A percentile compares a stretch with the other conserved stretches of the same genome.
Conservation (phyloP, 2,797 vertebrate species). For the Acomys russatus region DNA sequence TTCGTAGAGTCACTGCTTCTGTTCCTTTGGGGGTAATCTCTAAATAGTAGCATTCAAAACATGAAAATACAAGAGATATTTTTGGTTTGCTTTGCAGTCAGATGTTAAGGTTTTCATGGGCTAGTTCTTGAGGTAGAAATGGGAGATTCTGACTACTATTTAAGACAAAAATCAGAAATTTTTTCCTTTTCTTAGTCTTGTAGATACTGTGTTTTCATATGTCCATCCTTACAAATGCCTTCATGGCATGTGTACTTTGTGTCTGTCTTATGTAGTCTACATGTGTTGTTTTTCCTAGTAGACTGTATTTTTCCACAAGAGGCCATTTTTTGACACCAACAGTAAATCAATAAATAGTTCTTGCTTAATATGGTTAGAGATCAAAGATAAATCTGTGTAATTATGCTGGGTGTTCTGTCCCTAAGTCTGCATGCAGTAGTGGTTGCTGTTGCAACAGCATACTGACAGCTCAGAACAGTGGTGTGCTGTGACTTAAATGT, state of each 20-base stretch:
- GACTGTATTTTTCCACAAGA: conserved; percentile 28
- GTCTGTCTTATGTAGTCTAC: not conserved
- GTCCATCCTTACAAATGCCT: not conserved
- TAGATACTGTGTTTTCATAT: not conserved
- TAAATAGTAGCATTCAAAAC: not conserved
- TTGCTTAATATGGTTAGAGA: not conserved
- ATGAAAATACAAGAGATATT: not conserved
- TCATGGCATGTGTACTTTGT: not conserved
- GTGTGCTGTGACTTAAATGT: not conserved
- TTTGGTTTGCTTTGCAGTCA: conserved; percentile 48
- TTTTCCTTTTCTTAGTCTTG: not conserved
- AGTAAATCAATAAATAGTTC: not conserved
- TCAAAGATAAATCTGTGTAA: not conserved
- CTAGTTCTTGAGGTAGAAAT: not conserved
- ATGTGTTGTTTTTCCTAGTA: not conserved
- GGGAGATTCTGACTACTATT: not conserved
- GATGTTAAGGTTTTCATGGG: not conserved
- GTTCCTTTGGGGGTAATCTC: not conserved
- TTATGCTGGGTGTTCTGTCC: not conserved
- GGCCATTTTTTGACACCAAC: not conserved
- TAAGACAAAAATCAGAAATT: not conserved
- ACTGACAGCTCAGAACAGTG: not conserved
- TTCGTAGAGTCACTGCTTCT: conserved; percentile 4
- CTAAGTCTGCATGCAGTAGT: not conserved
- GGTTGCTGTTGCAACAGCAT: not conserved